Base-by-base conservation (phyloP, 2,888 invertebrate species). In the Yponomeuta evonymella region DNA sequence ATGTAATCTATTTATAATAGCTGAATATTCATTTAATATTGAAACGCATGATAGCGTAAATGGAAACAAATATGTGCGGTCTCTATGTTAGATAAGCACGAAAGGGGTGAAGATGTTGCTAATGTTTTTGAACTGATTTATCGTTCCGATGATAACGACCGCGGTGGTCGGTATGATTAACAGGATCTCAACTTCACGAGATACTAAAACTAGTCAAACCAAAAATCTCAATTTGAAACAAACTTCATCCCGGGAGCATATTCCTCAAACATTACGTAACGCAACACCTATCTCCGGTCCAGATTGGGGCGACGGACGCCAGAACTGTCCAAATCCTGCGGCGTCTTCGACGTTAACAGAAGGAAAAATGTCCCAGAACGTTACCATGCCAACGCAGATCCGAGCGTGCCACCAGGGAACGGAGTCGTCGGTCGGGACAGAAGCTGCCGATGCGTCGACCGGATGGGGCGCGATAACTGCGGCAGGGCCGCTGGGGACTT, bases 371-470 rank as follows among this genome's bases (percentile, higher is more conserved):
- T 64, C 23, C 29, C 12, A 33, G n/a, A 89, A 82, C 82, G 79
- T 90, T 89, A 91, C 89, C 91, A 91, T 91, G 88, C 88, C 90
- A 90, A 87, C 82, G 86, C 9, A 58, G 86, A 82, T 43, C n/a
- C 67, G 33, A n/a, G 67, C 15, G 43, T n/a, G 67, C 48, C 43
- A 5, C 48, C 48, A 33, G 66, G 48, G 23, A 23, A 11, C 10
- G 23, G 75, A 79, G 76, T 74, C 73, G 75, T 77, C 77, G 75
- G 76, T 74, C 74, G 76, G 65, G 48, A 67, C 65, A 58, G 51
- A 58, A 15, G 65, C 65, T 8, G 67, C 67, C 62, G 69, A 62
- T 62, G 69, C 15, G 75, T 78, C 79, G 77, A 81, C 82, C 79
- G 80, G 78, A 80, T 77, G 78, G 75, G 70, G 72, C 70, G 67